Evolutionary conservation across 2,113 vertebrate genomes (phyloP), one percentile per base, ranked within the genome.

Genomic region (Spheniscus mendiculus): DNA sequence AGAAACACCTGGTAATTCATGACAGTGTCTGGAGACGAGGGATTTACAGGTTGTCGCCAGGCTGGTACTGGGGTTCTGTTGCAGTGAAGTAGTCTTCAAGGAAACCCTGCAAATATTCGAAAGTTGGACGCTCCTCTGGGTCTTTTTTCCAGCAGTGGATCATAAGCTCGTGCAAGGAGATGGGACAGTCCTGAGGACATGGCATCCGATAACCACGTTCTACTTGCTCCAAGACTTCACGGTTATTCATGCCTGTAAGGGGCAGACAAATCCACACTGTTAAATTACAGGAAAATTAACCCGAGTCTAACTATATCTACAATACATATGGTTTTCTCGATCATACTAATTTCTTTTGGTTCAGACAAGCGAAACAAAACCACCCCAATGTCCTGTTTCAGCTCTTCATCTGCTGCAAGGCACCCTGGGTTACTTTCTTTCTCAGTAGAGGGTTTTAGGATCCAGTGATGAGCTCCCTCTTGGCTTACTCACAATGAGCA

Each of bases 81-180:
- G 99, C 99, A 18, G 99, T 99, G 98, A 99, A 99, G 98, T 99
- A 99, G 98, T 99, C 99, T 98, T 99, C 99, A 96, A 99, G 98
- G 98, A 99, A 99, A 98, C 99, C 99, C 97, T 99, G 99, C 95
- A 99, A 98, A 97, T 99, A 99, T 93, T 99, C 99, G 8, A 99
- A 99, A 87, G 99, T 99, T 82, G 99, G 99, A 78, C 99, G 98
- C 74, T 99, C 99, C 94, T 99, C 99, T 1, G 99, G 98, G 89
- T 99, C 99, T 98, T 99, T 99, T 98, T 99, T 99, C 99, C 99
- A 99, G 99, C 99, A 99, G 98, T 99, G 99, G 90, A 99, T 98
- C 99, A 99, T 99, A 67, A 99, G 99, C 99, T 99, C 99, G 6
- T 99, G 99, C 90, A 99, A 98, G 27, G 99, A 99, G 98, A 98